These are phyloP conservation scores for Ommatoiulus sabulosus DNA, from an alignment of 2,888 invertebrate genomes.

Conservation along the genomic window DNA sequence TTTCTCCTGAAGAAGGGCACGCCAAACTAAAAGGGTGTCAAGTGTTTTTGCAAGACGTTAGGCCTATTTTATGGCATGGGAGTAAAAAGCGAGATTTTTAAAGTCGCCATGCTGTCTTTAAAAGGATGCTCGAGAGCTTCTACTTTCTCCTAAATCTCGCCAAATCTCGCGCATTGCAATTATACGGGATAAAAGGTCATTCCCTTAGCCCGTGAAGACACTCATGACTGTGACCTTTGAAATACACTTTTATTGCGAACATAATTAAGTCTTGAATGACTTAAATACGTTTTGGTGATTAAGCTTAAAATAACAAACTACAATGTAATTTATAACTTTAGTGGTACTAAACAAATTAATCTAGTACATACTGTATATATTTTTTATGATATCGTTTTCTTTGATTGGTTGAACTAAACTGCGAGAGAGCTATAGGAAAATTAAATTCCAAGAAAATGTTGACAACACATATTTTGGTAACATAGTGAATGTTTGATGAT, in stretches of 20 bases:
- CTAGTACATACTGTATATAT: too few species aligned
- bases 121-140: neutral
- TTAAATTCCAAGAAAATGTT: too few species aligned
- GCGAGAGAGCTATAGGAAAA: too few species aligned
- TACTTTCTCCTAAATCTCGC: neutral
- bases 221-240: too few species aligned
- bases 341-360: too few species aligned
- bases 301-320: neutral
- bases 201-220: neutral
- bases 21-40: conserved; percentile 45
- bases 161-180: neutral
- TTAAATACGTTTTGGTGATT: neutral
- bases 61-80: conserved; percentile 10
- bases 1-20: conserved; percentile 41
- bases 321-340: neutral
- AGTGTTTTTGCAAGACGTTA: conserved; percentile 13
- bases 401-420: too few species aligned
- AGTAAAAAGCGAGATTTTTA: neutral
- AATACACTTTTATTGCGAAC: too few species aligned
- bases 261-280: too few species aligned
- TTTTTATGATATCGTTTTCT: too few species aligned
- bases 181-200: neutral
- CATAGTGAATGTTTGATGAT: too few species aligned
- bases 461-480: too few species aligned
- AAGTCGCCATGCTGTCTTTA: conserved; percentile 2